Conservation (phyloP, 2,797 vertebrate species). For the Pitangus sulphuratus region DNA sequence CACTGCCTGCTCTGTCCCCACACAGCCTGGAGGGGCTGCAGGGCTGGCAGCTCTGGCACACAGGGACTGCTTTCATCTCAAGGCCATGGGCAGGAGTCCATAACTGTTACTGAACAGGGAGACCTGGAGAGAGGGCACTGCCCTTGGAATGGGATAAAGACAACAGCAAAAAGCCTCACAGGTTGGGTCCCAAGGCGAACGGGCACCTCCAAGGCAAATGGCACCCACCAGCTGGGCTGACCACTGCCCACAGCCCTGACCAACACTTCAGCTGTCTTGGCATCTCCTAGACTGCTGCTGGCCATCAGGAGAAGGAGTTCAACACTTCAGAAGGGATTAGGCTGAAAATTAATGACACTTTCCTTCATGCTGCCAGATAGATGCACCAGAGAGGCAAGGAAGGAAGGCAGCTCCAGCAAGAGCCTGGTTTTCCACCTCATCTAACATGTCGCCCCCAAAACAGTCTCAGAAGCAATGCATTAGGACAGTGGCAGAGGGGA, state of each 20-base stretch:
- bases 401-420: not conserved
- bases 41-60: rapidly evolving
- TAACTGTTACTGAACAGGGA: not conserved
- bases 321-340: not conserved
- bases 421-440: not conserved
- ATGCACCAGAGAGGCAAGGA: rapidly evolving
- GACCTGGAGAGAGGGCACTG: not conserved
- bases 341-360: not conserved
- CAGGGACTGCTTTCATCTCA: not conserved
- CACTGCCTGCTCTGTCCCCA: rapidly evolving
- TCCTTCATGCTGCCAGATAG: not conserved
- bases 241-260: not conserved
- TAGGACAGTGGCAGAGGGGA: not conserved
- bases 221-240: not conserved
- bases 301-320: not conserved
- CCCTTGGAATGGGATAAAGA: not conserved
- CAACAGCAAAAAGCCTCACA: rapidly evolving
- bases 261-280: not conserved
- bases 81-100: rapidly evolving
- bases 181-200: not conserved
- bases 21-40: not conserved
- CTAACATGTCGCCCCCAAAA: not conserved
- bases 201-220: not conserved
- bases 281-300: not conserved
- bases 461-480: not conserved